Evolutionary conservation across 2,888 invertebrate species (phyloP), one percentile per base, ranked within the genome.

Genomic region (Cordilura impudica): DNA sequence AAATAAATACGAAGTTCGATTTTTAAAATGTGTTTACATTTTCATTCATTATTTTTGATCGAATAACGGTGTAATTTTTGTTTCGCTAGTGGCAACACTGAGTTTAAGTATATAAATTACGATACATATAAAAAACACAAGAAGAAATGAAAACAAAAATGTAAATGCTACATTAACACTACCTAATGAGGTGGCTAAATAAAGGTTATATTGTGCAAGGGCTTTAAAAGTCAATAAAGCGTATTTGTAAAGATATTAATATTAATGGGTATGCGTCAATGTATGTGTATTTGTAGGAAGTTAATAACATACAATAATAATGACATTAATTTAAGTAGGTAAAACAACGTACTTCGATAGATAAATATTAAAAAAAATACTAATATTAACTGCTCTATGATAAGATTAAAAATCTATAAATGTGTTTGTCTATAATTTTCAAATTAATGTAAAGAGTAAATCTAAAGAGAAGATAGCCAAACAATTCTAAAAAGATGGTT

Each of bases 51-150:
- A 23, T 31, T 67, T 45, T 67, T 45, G 43, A n/a, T n/a, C n/a
- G n/a, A n/a, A n/a, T n/a, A n/a, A n/a, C n/a, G n/a, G n/a, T n/a
- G n/a, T n/a, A n/a, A n/a, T n/a, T n/a, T n/a, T n/a, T n/a, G n/a
- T n/a, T n/a, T n/a, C n/a, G n/a, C n/a, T n/a, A n/a, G n/a, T n/a
- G n/a, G n/a, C n/a, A n/a, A n/a, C n/a, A n/a, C n/a, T n/a, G n/a
- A n/a, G n/a, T n/a, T n/a, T n/a, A n/a, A n/a, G n/a, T n/a, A n/a
- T 56, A 56, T 21, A 54, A 56, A 45, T 53, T 56, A 67, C 21
- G n/a, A 53, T n/a, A n/a, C n/a, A n/a, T 16, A 31, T 35, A 21
- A n/a, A 31, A 56, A 2, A 54, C 19, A 54, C 60, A 39, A 60
- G 23, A 29, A 61, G 6, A 18, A 26, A 43, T 19, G n/a, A 45